Conservation (phyloP, 1,140 invertebrate species). For the Ips nitidus region DNA sequence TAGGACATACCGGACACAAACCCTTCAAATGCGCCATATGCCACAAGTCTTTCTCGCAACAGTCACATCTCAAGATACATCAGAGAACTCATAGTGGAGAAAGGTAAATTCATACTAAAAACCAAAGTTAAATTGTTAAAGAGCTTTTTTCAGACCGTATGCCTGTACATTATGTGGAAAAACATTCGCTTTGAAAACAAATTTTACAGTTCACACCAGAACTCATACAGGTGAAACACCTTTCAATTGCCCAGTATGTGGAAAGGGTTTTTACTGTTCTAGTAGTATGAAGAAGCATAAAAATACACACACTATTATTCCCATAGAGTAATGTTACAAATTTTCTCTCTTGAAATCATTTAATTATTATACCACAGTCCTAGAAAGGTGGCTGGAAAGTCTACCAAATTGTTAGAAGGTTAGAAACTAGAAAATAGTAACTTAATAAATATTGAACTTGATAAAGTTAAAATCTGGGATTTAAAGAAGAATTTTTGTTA, state of each 20-base stretch:
- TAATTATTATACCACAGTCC: no score
- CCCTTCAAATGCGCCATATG: constrained; percentile 76
- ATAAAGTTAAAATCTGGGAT: no score
- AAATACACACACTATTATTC: constrained; percentile 5
- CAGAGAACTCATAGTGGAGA: constrained; percentile 61
- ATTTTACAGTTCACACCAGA: constrained; percentile 62
- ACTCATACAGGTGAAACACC: constrained; percentile 62
- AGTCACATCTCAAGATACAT: constrained; percentile 67
- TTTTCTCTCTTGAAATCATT: no score
- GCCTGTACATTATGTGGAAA: constrained; percentile 38
- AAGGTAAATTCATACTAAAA: constrained; percentile 45
- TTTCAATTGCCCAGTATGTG: constrained; percentile 45
- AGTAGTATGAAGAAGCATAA: constrained; percentile 41
- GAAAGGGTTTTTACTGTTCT: constrained; percentile 41
- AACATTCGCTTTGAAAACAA: constrained; percentile 37
- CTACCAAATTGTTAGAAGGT: neutral
- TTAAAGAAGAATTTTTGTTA: no score
- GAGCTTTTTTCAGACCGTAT: constrained; percentile 27
- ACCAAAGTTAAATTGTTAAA: neutral
- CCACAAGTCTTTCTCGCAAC: constrained; percentile 67
- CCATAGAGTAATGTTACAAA: neutral
- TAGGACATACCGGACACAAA: constrained; percentile 69
- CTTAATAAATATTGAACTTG: no score
- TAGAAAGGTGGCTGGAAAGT: neutral
- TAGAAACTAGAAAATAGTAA: no score